phyloP scores from a whole-genome alignment of 2,113 vertebrate species.

The Bos javanicus region DNA sequence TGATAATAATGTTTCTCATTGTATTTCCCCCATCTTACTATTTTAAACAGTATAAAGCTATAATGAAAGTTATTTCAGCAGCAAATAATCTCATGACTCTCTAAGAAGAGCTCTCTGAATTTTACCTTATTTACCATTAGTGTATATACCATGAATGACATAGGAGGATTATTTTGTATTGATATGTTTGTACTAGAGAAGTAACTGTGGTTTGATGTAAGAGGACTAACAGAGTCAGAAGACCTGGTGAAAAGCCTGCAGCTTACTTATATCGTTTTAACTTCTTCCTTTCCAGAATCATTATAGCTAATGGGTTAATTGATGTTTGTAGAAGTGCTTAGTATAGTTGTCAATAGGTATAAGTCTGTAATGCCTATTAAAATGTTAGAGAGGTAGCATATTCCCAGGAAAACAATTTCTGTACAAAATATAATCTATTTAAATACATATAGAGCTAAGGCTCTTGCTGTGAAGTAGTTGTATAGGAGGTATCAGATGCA shows the following conservation, averaged over 20 bases:
- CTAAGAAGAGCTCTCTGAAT: background rate
- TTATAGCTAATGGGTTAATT: background rate
- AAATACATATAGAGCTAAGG: background rate
- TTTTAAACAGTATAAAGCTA: background rate
- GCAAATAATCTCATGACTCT: background rate
- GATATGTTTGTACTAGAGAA: background rate
- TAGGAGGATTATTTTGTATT: background rate
- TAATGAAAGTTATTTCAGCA: background rate
- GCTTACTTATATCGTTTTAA: background rate
- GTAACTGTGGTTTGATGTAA: background rate
- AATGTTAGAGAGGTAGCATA: background rate
- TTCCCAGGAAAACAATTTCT: background rate
- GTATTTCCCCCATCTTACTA: background rate
- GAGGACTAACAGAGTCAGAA: background rate
- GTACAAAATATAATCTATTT: background rate
- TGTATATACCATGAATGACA: background rate
- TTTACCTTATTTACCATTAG: background rate
- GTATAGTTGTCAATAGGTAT: background rate
- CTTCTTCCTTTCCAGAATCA: background rate
- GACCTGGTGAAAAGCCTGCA: background rate
- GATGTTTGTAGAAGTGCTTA: background rate
- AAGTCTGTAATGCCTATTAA: background rate
- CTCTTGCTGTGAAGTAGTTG: background rate
- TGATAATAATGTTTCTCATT: background rate
- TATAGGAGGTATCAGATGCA: background rate